phyloP scores from a whole-genome alignment of 2,888 invertebrate genomes.

The Cybosia mesomella region DNA sequence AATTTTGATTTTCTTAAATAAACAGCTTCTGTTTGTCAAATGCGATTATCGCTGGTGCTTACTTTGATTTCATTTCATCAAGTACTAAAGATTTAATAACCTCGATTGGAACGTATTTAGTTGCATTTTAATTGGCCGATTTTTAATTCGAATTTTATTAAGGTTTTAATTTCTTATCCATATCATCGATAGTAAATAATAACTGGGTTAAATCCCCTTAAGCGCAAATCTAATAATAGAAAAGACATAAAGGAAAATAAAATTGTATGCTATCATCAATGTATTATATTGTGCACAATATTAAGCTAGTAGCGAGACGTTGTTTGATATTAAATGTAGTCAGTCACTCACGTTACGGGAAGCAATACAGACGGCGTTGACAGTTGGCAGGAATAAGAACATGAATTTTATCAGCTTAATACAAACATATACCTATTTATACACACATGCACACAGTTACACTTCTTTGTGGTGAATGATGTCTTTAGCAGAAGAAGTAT shows the following conservation, averaged over 20 bases:
- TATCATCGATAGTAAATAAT: background rate
- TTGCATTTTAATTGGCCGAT: too few relatives aligned
- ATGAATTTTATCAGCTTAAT: background rate
- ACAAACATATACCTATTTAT: background rate
- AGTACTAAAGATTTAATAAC: too few relatives aligned
- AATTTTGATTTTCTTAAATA: too few relatives aligned
- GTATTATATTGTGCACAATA: background rate
- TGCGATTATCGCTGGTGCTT: too few relatives aligned
- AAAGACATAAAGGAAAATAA: background rate
- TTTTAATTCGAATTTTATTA: too few relatives aligned
- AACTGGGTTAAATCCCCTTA: background rate
- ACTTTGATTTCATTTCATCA: too few relatives aligned
- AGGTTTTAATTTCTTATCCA: background rate
- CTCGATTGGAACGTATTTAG: too few relatives aligned
- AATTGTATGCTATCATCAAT: slow-evolving; percentile 2
- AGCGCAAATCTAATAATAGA: background rate
- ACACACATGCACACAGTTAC: too few relatives aligned
- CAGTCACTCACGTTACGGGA: slow-evolving; percentile 1
- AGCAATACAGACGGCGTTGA: background rate
- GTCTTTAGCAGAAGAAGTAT: too few relatives aligned
- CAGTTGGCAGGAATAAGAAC: background rate
- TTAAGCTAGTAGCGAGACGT: background rate
- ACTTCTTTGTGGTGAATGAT: background rate
- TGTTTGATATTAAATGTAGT: slow-evolving; percentile 4
- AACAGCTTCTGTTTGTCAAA: too few relatives aligned